phyloP scores from a whole-genome alignment of 2,113 vertebrate species.

The Calonectris borealis region DNA sequence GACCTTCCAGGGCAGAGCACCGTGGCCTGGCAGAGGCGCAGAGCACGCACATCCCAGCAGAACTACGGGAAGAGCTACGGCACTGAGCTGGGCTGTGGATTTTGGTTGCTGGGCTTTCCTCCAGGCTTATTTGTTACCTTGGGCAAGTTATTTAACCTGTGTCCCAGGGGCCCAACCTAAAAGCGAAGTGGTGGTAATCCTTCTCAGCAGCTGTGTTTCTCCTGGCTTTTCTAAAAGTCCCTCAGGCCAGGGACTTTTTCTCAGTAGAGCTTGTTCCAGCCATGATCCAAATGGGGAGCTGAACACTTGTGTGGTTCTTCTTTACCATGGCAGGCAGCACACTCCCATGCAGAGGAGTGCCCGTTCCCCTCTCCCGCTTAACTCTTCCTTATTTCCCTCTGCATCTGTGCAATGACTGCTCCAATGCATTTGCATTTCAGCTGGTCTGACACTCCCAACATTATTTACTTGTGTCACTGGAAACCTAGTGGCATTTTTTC shows the following conservation, averaged over 20 bases:
- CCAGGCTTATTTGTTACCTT: not conserved
- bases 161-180: not conserved
- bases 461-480: not conserved
- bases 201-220: not conserved
- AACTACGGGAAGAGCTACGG: fast-evolving
- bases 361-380: not conserved
- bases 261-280: not conserved
- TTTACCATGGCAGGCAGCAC: not conserved
- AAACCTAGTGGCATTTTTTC: not conserved
- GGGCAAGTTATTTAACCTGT: not conserved
- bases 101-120: not conserved
- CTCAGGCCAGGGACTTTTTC: not conserved
- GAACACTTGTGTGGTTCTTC: not conserved
- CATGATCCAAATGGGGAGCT: not conserved
- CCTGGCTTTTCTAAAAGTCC: not conserved
- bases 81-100: not conserved
- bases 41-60: not conserved
- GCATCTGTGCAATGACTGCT: not conserved
- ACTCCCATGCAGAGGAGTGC: not conserved
- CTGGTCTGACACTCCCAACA: not conserved
- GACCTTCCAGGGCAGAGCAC: not conserved
- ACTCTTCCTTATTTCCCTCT: not conserved
- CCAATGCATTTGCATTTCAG: not conserved
- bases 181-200: not conserved
- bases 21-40: fast-evolving